Base-by-base conservation (phyloP, 2,113 vertebrate genomes). In the Poeciliopsis retropinna region DNA sequence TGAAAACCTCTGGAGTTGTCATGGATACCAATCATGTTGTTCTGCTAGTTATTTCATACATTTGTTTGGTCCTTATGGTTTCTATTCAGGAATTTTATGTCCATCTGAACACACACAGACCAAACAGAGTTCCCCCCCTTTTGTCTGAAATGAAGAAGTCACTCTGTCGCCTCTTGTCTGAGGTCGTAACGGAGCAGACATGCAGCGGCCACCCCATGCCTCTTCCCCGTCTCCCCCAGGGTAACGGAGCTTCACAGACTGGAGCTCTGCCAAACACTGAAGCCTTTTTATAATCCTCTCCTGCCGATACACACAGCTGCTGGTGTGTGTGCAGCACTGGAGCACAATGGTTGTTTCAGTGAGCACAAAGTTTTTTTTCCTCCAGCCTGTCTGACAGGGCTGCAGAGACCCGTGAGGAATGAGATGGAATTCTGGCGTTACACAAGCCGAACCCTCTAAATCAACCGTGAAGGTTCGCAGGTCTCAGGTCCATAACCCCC, bases 81-180 rank as follows among this genome's bases (percentile, higher is more conserved):
- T 15, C 44, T 47, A 5, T 47, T 19, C 44, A 47, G 17, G 90
- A 83, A 87, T 91, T 91, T 90, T 81, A 83, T 91, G 72, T 75
- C 11, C 65, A 64, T 57, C 37, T 60, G 0, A 63, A 47, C n/a
- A 5, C 67, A 62, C 67, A 64, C 32, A 61, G 67, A 7, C 39
- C 44, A 47, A 47, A 47, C 31, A 69, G 41, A 54, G 66, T 64
- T 60, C 31, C 17, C 17, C 17, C 17, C 44, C 34, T 37, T 69
- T 27, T 54, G 29, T 69, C 67, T 31, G 28, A 51, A 31, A 15
- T 11, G 7, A 60, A 29, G 0, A 8, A 39, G 27, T 10, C 3
- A 22, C 1, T 19, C 39, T 64, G 73, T 76, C 37, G n/a, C 54
- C 11, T 6, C 3, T 12, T 30, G 11, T 61, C 34, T 37, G 34